Percentiles rank a stretch among this genome's conserved stretches.
Evolutionary conservation across 92 coral and sea anemone species (phyloP).

Genomic region (Heteractis magnifica): DNA sequence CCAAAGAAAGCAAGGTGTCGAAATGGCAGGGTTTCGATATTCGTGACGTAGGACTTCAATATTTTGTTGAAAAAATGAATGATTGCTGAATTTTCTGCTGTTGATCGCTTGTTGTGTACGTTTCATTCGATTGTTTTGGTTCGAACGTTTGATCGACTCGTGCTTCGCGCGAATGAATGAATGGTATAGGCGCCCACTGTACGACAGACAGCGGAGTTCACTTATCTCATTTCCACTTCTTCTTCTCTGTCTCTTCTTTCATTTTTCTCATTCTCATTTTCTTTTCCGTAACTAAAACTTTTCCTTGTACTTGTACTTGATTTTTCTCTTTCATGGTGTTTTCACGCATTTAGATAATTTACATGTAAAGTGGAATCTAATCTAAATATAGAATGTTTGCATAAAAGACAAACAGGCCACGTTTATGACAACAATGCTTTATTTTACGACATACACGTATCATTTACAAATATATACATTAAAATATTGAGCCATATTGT

Average conservation of each 20-base stretch:
- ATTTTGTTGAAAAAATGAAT: not conserved
- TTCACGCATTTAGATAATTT: too few relatives aligned
- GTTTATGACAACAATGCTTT: too few relatives aligned
- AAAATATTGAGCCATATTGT: too few relatives aligned
- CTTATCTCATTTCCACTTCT: not conserved
- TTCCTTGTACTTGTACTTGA: too few relatives aligned
- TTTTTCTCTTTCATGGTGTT: too few relatives aligned
- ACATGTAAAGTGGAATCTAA: too few relatives aligned
- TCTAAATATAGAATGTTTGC: too few relatives aligned
- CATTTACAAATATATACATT: too few relatives aligned
- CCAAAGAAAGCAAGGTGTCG: constrained; percentile 9
- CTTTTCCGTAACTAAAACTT: too few relatives aligned
- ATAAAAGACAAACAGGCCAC: too few relatives aligned
- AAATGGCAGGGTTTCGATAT: not conserved
- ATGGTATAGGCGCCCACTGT: constrained; percentile 28
- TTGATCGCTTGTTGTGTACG: not conserved
- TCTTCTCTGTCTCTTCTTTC: not conserved
- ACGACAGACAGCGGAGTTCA: constrained; percentile 22
- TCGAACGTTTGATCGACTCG: constrained; percentile 10
- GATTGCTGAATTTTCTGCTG: not conserved
- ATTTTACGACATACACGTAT: too few relatives aligned
- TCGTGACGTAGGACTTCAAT: not conserved
- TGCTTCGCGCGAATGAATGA: constrained; percentile 36
- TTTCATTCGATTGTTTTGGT: constrained; percentile 29
- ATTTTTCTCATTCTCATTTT: not conserved